Base-by-base conservation (phyloP, 2,797 vertebrate genomes). In the Urocyon cinereoargenteus region DNA sequence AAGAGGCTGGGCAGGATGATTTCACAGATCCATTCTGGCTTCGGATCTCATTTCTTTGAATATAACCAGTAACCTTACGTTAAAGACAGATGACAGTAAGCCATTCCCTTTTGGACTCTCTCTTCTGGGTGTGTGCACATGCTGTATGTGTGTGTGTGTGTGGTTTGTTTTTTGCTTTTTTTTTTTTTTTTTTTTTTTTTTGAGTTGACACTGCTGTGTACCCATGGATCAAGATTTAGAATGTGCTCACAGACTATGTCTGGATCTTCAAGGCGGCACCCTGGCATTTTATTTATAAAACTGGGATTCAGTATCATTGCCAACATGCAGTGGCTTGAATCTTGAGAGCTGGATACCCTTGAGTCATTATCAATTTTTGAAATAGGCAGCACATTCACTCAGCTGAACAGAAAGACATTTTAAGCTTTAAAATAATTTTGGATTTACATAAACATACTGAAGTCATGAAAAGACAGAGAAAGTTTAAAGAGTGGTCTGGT, bases 201-300 rank as follows among this genome's bases (percentile, higher is more conserved):
- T 70, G 83, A 95, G 97, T 34, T 90, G 93, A 95, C 95, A 75
- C 1, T 91, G 93, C 82, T 85, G 1, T 94, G 86, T 64, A 91
- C 84, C 85, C 70, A 93, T 87, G 61, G 93, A 94, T 89, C 93
- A 28, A 91, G 94, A 90, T 88, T 96, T 13, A 97, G 72, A 34
- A 7, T 90, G 90, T 97, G 89, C 49, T 82, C 90, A 78, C 91
- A 78, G 88, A 86, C 98, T 98, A 98, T 97, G 97, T 98, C 97
- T 98, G 98, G 97, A 98, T 98, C 98, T 96, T 98, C 95, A 97
- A 98, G 98, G 98, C 96, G 70, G 97, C 96, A 98, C 96, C 90
- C 97, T 83, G 59, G 94, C 96, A 98, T 98, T 98, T 98, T 98
- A 98, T 98, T 98, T 99, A 98, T 98, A 99, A 98, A 98, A 97